Conservation (phyloP, 2,797 vertebrate species). For the Echeneis naucrates region DNA sequence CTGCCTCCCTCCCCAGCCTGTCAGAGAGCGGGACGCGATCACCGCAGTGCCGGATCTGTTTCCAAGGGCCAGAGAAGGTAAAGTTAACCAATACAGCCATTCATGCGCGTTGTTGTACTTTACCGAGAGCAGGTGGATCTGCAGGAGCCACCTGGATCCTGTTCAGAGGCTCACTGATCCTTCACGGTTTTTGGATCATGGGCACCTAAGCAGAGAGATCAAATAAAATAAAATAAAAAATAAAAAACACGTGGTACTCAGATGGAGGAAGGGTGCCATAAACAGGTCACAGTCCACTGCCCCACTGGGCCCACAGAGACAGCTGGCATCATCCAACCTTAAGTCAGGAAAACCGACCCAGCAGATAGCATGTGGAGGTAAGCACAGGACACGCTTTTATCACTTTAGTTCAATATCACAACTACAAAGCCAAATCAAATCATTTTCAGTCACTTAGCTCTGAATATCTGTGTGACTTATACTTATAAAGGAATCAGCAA, state of each 20-base stretch:
- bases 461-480: not conserved
- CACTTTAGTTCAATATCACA: not conserved
- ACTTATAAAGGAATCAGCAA: not conserved
- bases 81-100: conserved; percentile 13
- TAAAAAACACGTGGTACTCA: conserved; percentile 10
- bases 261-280: not conserved
- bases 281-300: not conserved
- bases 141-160: not conserved
- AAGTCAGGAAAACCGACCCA: not conserved
- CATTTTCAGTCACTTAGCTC: not conserved
- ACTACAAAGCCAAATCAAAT: not conserved
- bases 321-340: not conserved
- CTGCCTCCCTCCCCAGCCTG: conserved; percentile 86
- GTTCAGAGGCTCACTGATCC: too few species aligned
- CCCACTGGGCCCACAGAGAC: not conserved
- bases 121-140: not conserved
- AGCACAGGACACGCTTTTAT: not conserved
- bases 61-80: conserved; percentile 93
- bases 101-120: not conserved
- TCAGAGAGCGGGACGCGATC: conserved; percentile 87
- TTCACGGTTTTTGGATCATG: not conserved
- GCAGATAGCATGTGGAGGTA: not conserved
- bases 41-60: conserved; percentile 92
- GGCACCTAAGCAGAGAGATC: not conserved
- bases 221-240: conserved; percentile 8